phyloP scores from a whole-genome alignment of 2,797 vertebrate species.

The Hephaestus fuliginosus region DNA sequence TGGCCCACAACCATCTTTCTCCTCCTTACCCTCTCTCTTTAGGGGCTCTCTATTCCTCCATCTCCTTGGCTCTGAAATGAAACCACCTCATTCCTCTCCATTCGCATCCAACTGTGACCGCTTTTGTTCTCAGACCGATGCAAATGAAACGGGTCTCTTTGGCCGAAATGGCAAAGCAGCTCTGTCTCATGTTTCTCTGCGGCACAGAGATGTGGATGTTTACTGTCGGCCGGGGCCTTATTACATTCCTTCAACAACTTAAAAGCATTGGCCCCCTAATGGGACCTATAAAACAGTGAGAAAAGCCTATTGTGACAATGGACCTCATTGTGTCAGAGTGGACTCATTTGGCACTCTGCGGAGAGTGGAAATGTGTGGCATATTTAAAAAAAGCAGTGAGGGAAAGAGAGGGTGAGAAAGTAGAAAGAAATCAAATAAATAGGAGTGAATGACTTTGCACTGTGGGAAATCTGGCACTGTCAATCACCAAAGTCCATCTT shows the following conservation, averaged over 20 bases:
- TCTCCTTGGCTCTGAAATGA: slow-evolving; percentile 56
- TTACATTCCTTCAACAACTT: slow-evolving; percentile 82
- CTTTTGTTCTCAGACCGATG: slow-evolving; percentile 72
- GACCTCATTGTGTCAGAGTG: slow-evolving; percentile 72
- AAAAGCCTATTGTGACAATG: slow-evolving; percentile 75
- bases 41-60: slow-evolving; percentile 47
- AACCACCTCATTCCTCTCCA: slow-evolving; percentile 44
- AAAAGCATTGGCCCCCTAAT: slow-evolving; percentile 80
- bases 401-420: slow-evolving; percentile 50
- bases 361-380: slow-evolving; percentile 60
- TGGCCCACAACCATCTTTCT: slow-evolving; percentile 17
- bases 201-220: slow-evolving; percentile 66
- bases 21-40: slow-evolving; percentile 25
- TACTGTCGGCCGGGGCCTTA: slow-evolving; percentile 75
- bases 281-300: slow-evolving; percentile 79
- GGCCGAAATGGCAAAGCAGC: slow-evolving; percentile 52
- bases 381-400: slow-evolving; percentile 48
- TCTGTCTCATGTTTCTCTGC: slow-evolving; percentile 51
- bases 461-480: slow-evolving; percentile 63
- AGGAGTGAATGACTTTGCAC: slow-evolving; percentile 63
- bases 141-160: slow-evolving; percentile 73
- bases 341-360: slow-evolving; percentile 70
- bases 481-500: slow-evolving; percentile 64
- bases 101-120: slow-evolving; percentile 62
- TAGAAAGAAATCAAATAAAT: slow-evolving; percentile 72